Conservation (phyloP, 2,797 vertebrate species). For the Chanos chanos region DNA sequence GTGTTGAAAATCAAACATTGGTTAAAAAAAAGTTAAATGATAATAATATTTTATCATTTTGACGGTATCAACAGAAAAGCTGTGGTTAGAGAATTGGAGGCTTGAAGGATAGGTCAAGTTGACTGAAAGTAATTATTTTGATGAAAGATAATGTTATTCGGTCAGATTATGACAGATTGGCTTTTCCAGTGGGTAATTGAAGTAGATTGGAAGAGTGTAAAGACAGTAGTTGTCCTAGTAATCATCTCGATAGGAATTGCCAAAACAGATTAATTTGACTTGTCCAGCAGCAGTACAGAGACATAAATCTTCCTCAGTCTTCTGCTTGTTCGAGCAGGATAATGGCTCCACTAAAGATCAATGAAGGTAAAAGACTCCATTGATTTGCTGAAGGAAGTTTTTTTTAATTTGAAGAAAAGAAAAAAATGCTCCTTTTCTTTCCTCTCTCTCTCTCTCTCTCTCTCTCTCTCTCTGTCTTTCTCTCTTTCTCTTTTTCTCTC, state of each 20-base stretch:
- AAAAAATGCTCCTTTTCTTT: background rate
- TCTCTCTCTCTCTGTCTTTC: background rate
- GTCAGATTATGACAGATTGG: background rate
- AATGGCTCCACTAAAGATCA: background rate
- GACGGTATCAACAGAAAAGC: no score
- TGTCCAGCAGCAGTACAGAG: background rate
- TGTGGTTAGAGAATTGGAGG: no score
- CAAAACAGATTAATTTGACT: background rate
- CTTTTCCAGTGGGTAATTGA: background rate
- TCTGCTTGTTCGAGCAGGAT: no score
- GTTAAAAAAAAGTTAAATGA: no score
- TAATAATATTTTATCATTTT: no score
- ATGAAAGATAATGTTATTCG: background rate
- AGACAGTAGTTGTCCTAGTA: no score
- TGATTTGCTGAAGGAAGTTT: conserved; percentile 1
- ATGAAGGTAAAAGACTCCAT: background rate
- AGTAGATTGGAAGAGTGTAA: background rate
- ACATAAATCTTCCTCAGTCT: background rate
- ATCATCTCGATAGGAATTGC: no score
- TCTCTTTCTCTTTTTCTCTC: background rate
- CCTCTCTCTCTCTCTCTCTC: background rate
- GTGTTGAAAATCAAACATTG: no score
- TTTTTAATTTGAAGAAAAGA: background rate
- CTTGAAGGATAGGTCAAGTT: no score
- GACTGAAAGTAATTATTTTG: background rate